A percentile compares a stretch with the other conserved stretches of the same genome.
Conservation (phyloP, 2,888 invertebrate genomes). For the Teleogryllus oceanicus region DNA sequence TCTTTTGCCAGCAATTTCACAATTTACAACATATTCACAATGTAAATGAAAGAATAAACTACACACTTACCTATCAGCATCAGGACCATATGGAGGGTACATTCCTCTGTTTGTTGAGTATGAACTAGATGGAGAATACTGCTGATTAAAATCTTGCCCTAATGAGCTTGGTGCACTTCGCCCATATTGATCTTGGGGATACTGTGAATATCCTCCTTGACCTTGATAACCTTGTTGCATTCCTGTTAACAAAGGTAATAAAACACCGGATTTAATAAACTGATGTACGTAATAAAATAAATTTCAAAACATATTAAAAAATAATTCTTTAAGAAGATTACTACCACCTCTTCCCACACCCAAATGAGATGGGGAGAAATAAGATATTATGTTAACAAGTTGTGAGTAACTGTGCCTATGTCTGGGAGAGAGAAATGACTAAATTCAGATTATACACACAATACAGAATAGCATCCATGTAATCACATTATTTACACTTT, state of each 20-base stretch:
- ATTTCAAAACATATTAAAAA: neutral
- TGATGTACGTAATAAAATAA: neutral
- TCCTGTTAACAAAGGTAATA: conserved; percentile 42
- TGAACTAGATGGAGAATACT: conserved; percentile 47
- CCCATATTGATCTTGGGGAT: conserved; percentile 49
- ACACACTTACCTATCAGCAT: conserved; percentile 42
- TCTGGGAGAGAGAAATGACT: neutral
- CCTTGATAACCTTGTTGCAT: conserved; percentile 47
- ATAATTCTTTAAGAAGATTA: no score
- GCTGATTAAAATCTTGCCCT: conserved; percentile 50
- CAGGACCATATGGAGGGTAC: conserved; percentile 50
- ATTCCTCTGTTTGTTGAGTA: conserved; percentile 43
- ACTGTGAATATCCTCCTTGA: conserved; percentile 50
- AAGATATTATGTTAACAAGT: neutral
- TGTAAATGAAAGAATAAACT: neutral
- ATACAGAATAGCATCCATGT: neutral
- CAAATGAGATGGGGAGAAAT: no score
- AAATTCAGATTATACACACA: neutral
- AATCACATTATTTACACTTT: no score
- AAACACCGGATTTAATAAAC: no score
- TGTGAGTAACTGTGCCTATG: neutral
- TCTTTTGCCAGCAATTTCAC: no score
- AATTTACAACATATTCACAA: neutral
- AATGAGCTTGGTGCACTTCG: conserved; percentile 46
- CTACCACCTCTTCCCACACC: no score